Base-by-base conservation (phyloP, 2,113 vertebrate species). In the Oostethus manadensis region DNA sequence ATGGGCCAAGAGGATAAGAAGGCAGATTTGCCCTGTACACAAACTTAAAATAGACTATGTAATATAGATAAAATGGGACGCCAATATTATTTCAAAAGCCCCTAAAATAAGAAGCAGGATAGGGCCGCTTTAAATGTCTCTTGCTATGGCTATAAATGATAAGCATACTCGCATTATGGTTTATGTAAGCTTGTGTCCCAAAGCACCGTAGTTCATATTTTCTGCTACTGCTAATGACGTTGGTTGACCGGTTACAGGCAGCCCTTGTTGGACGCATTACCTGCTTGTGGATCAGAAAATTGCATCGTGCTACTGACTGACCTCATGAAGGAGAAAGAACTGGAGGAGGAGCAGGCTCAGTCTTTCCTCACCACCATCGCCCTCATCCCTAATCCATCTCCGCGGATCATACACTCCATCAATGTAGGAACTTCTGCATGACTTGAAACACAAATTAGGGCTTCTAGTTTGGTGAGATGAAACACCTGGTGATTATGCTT, bases 271-370 rank as follows among this genome's bases (percentile, higher is more conserved):
- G 92, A 93, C 10, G 89, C 91, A 21, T 82, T 96, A 55, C 88
- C 89, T 15, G 86, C 89, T 5, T 94, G 93, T 74, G 90, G 90
- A 51, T 91, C 91, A 3, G 92, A 93, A 76, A 83, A 84, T 16
- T 94, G 93, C 54, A 68, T 94, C 55, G 3, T 82, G 6, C 80
- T 94, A 47, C 87, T 91, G 85, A 89, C 73, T 40, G 90, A 90
- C 49, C 85, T 94, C 8, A 81, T 93, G 51, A 33, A 48, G 61
- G 87, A 75, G 0, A 70, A 71, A 58, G 92, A 93, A 76, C 53
- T 90, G 2, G 92, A 93, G 21, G 83, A 84, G 8, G 90, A 90
- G 0, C 87, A 81, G 75, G 54, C 63, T 10, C 77, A 86, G 3
- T 71, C 83, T 14, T 89, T 91, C 66, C 91, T 96, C 18, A 87